Evolutionary conservation across 2,888 invertebrate species (phyloP).

Genomic region (Pachliopta kotzebuea): DNA sequence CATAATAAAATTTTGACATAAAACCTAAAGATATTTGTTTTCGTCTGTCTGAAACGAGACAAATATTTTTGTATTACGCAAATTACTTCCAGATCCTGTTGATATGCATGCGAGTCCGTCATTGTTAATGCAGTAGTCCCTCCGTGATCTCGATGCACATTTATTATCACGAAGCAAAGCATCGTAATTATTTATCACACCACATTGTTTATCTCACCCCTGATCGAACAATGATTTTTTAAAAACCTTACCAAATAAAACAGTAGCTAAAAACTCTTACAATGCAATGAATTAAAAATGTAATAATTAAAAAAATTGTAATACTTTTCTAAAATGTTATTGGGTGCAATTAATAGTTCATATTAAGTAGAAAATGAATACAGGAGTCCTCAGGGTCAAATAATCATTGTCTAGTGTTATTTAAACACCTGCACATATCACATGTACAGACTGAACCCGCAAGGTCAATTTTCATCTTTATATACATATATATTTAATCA

Average conservation of each 20-base stretch:
- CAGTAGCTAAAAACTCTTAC: background rate
- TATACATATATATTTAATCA: too few species aligned
- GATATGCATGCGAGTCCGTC: background rate
- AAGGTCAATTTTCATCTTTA: too few species aligned
- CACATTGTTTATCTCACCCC: background rate
- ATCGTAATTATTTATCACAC: background rate
- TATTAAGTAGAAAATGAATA: conserved; percentile 5
- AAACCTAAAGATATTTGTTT: too few species aligned
- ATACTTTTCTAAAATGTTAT: background rate
- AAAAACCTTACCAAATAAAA: background rate
- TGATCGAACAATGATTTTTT: too few species aligned
- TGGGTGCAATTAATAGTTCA: background rate
- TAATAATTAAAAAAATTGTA: background rate
- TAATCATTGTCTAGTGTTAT: conserved; percentile 33
- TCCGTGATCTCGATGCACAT: background rate
- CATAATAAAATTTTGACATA: too few species aligned
- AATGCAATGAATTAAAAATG: background rate
- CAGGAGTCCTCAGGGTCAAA: conserved; percentile 38
- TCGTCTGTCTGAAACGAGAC: background rate
- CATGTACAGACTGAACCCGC: too few species aligned
- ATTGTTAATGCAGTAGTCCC: background rate
- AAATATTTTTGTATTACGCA: background rate
- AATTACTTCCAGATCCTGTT: background rate
- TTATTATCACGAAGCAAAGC: background rate
- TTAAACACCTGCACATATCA: conserved; percentile 44